Base-by-base conservation (phyloP, 2,797 vertebrate species). In the Neosilurus mollespiculum region DNA sequence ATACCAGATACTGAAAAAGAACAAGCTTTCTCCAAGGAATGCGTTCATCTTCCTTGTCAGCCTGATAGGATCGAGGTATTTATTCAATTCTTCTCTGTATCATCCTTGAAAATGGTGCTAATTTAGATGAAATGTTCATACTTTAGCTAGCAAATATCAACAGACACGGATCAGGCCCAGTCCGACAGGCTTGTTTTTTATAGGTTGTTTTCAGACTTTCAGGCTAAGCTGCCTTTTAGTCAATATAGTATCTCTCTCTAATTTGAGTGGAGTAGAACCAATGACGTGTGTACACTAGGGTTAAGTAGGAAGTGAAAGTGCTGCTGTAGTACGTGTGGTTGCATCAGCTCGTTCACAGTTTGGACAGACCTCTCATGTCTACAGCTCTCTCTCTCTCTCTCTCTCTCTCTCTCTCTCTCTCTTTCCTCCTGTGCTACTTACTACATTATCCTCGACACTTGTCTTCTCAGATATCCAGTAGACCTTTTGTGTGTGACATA, bases 341-440 rank as follows among this genome's bases (percentile, higher is more conserved):
- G 22, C 37, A 66, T 78, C 73, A 58, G 61, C 58, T 49, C 9
- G 24, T 88, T 88, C 87, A 89, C 88, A 89, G 87, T 87, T 87
- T 89, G 67, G 58, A 78, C 66, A 80, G 71, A 66, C 84, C 37
- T 77, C 49, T 56, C 54, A 34, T 54, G 30, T 61, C 43, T 54
- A 34, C 56, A 1, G 26, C 3, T 10, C 34, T 78, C 62, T 76
- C 24, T 34, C 53, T 59, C 10, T 70, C 20, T 54, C 24, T 15
- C 65, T 18, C 9, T 56, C 34, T 34, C 24, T 58, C 26, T 7
- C 20, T 61, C 54, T 34, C 43, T 54, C 71, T 78, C 54, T 34
- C 30, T 54, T 71, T 78, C 26, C 65, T 87, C 79, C 83, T 87
- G 83, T 87, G 66, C 81, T 64, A 67, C 54, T 4, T 18, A 77